phyloP scores from a whole-genome alignment of 2,113 vertebrate species.

The Myotis brandtii region DNA sequence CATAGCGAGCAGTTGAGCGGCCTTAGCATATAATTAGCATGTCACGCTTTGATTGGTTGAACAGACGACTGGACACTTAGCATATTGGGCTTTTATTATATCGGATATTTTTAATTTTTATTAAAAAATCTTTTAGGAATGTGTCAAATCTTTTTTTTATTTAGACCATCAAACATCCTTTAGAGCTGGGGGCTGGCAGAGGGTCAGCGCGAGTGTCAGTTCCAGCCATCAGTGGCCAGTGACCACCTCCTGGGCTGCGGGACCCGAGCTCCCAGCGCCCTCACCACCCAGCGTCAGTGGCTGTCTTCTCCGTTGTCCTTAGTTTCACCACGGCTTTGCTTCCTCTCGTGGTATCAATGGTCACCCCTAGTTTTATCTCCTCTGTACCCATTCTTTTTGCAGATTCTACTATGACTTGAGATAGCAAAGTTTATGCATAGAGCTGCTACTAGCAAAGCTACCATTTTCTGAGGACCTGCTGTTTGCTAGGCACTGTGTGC shows the following conservation, averaged over 20 bases:
- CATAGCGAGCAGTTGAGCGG: too few species aligned
- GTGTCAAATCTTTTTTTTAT: neutral
- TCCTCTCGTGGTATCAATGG: neutral
- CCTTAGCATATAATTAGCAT: too few species aligned
- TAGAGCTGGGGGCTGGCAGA: neutral
- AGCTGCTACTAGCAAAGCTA: neutral
- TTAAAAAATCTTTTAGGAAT: neutral
- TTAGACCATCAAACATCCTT: neutral
- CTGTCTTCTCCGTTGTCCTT: neutral
- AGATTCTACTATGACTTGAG: neutral
- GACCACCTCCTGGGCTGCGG: neutral
- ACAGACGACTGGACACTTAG: too few species aligned
- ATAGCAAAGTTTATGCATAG: neutral
- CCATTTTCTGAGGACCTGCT: neutral
- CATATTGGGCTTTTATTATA: too few species aligned
- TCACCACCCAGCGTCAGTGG: fast-evolving
- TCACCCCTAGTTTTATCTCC: neutral
- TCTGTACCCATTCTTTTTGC: neutral
- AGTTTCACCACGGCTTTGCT: neutral
- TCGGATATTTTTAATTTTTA: neutral
- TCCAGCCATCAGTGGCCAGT: neutral
- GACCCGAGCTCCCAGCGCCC: neutral
- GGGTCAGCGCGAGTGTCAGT: neutral
- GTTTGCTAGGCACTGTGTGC: neutral
- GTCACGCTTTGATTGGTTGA: too few species aligned